Conservation (phyloP, 2,888 invertebrate species). For the Drosophila anomalata region DNA sequence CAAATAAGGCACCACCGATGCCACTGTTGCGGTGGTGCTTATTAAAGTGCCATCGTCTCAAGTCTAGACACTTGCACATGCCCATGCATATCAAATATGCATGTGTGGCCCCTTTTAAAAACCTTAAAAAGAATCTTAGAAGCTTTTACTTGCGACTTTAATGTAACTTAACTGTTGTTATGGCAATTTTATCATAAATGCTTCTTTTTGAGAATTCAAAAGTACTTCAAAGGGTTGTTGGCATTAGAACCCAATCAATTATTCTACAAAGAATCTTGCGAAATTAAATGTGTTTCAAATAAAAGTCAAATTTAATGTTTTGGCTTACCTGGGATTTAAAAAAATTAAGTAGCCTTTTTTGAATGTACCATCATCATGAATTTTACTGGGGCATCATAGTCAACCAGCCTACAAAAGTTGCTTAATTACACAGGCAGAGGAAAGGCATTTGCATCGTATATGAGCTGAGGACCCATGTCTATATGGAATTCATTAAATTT, state of each 20-base stretch:
- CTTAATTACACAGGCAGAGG: constrained; percentile 18
- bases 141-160: neutral
- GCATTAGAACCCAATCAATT: neutral
- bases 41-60: constrained; percentile 37
- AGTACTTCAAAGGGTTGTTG: neutral
- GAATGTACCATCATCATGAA: neutral
- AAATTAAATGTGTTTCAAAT: neutral
- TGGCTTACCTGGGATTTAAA: neutral
- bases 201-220: neutral
- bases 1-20: constrained; percentile 16
- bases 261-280: neutral
- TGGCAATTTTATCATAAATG: neutral
- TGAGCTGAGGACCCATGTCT: constrained; percentile 5
- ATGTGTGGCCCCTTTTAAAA: constrained; percentile 30
- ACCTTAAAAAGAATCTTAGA: constrained; percentile 11
- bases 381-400: neutral
- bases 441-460: constrained; percentile 3
- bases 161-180: neutral
- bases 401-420: constrained; percentile 4
- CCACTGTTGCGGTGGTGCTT: constrained; percentile 27
- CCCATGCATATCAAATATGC: constrained; percentile 34
- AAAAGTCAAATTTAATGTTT: neutral
- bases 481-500: constrained; percentile 40
- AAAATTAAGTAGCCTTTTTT: neutral
- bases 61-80: constrained; percentile 31